A percentile compares a stretch with the other conserved stretches of the same genome.
phyloP scores from a whole-genome alignment of 2,797 vertebrate species.

The Macroramphosus scolopax region DNA sequence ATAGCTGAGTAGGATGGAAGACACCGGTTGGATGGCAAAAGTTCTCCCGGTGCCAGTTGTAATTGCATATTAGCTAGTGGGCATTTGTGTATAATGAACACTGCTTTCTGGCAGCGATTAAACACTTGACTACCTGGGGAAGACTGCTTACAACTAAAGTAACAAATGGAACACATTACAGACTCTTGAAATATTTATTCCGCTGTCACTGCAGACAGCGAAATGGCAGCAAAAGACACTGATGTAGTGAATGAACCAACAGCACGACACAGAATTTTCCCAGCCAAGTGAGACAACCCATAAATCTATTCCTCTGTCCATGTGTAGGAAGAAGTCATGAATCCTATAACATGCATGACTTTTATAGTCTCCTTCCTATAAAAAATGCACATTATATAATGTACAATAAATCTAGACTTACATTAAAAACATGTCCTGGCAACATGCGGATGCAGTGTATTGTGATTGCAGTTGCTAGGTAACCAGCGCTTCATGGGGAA shows the following conservation, averaged over 20 bases:
- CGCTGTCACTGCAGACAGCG: slow-evolving; percentile 31
- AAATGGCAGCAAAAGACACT: slow-evolving; percentile 49
- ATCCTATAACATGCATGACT: too few species aligned
- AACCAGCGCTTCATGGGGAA: slow-evolving; percentile 76
- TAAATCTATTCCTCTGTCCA: slow-evolving; percentile 28
- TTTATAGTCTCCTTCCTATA: slow-evolving; percentile 1
- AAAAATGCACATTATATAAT: slow-evolving; percentile 13
- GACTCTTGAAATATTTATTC: slow-evolving; percentile 63
- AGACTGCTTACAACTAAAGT: slow-evolving; percentile 52
- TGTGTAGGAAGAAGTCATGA: slow-evolving; percentile 1
- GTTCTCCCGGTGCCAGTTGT: background rate
- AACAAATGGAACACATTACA: slow-evolving; percentile 49
- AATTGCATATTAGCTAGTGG: slow-evolving; percentile 19
- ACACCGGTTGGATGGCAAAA: slow-evolving; percentile 1
- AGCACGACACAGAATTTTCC: slow-evolving; percentile 22
- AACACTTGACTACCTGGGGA: slow-evolving; percentile 48
- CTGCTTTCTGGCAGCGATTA: slow-evolving; percentile 42
- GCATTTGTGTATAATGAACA: slow-evolving; percentile 25
- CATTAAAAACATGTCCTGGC: slow-evolving; percentile 58
- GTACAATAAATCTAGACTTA: slow-evolving; percentile 37
- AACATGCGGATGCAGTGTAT: slow-evolving; percentile 55
- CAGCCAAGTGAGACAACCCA: slow-evolving; percentile 34
- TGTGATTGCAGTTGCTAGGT: slow-evolving; percentile 81
- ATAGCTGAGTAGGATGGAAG: slow-evolving; percentile 1
- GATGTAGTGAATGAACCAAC: slow-evolving; percentile 47